Conservation (phyloP, 2,113 vertebrate species). For the Lamprotornis superbus region DNA sequence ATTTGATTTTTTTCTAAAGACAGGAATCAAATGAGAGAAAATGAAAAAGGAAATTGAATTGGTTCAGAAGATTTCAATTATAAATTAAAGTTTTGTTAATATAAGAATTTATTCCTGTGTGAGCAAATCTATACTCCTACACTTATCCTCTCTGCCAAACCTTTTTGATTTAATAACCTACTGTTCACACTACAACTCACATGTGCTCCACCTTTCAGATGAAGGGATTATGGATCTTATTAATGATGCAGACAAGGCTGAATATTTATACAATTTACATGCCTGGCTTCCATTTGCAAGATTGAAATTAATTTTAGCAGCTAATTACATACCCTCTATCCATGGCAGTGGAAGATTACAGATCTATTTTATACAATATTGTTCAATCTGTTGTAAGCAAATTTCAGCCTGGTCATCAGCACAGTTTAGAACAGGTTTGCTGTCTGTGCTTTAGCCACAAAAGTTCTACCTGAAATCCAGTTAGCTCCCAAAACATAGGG, state of each 20-base stretch:
- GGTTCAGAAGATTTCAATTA: neutral
- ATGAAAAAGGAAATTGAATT: neutral
- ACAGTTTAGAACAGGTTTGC: neutral
- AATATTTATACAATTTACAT: neutral
- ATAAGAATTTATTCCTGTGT: neutral
- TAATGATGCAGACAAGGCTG: conserved; percentile 17
- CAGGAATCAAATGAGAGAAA: neutral
- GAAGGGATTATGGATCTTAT: conserved; percentile 1
- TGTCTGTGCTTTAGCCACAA: neutral
- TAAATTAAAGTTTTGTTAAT: conserved; percentile 38
- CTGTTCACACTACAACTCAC: neutral
- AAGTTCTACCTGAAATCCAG: neutral
- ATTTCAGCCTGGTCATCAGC: neutral
- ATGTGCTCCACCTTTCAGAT: neutral
- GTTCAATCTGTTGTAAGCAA: neutral
- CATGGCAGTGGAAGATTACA: neutral
- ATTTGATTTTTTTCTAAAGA: neutral
- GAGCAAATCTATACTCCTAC: neutral
- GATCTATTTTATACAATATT: neutral
- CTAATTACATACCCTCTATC: neutral
- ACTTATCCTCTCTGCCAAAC: neutral
- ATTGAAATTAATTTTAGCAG: conserved; percentile 47
- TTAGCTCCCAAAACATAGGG: neutral
- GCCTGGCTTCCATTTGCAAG: neutral
- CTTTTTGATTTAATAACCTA: conserved; percentile 12